These are phyloP conservation scores for Gymnarchus niloticus DNA, from an alignment of 2,113 vertebrate genomes.

Conservation along the genomic window DNA sequence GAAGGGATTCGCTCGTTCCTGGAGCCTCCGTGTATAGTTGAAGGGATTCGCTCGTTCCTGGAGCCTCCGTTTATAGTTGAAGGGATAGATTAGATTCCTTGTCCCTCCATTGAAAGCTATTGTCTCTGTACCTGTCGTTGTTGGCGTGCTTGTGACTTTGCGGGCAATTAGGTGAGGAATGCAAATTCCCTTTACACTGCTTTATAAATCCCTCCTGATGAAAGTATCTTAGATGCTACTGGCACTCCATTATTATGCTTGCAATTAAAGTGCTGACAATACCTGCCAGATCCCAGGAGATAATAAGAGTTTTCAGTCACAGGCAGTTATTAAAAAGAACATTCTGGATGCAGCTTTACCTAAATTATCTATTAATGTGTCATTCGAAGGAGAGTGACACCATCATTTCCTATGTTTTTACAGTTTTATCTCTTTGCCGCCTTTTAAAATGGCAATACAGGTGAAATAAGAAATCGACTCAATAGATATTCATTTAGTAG, in stretches of 20 bases:
- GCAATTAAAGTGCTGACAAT: background rate
- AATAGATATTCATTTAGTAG: background rate
- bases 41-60: background rate
- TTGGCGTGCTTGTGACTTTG: background rate
- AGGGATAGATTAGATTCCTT: background rate
- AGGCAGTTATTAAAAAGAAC: slow-evolving; percentile 13
- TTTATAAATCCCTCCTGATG: background rate
- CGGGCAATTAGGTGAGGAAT: slow-evolving; percentile 26
- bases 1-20: no score
- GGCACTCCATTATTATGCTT: slow-evolving; percentile 5
- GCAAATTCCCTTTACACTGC: background rate
- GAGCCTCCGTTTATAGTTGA: slow-evolving; percentile 8
- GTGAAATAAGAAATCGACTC: background rate
- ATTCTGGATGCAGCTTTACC: background rate
- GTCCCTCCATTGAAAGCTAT: background rate
- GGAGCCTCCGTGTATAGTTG: slow-evolving; percentile 8
- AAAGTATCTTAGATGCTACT: background rate
- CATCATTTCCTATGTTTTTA: background rate
- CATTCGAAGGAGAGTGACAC: background rate
- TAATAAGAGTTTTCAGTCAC: background rate
- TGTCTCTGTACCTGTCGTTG: background rate
- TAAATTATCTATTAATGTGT: background rate
- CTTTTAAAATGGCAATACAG: background rate
- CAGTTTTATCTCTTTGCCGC: background rate
- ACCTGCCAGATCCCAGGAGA: background rate